phyloP scores from a whole-genome alignment of 2,888 invertebrate species.

The Nomada goodeniana region DNA sequence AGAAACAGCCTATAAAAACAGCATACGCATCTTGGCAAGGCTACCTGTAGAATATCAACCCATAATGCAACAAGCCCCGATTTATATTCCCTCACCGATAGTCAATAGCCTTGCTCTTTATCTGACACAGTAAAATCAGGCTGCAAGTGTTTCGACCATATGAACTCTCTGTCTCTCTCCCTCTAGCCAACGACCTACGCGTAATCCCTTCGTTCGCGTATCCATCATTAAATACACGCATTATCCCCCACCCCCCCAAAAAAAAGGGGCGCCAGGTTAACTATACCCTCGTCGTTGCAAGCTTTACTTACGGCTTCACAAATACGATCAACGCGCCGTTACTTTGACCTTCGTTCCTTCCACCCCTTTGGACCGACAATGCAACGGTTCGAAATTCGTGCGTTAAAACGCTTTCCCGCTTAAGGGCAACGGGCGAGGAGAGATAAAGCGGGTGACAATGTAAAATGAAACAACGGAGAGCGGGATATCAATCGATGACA shows the following conservation, averaged over 20 bases:
- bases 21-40: not conserved
- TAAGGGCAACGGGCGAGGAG: not conserved
- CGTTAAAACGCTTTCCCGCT: constrained; percentile 4
- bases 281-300: constrained; percentile 11
- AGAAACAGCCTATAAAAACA: not conserved
- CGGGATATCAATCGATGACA: not conserved
- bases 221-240: constrained; percentile 22
- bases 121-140: constrained; percentile 23
- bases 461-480: not conserved
- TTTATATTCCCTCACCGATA: not conserved
- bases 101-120: constrained; percentile 25
- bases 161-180: not conserved
- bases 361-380: constrained; percentile 34
- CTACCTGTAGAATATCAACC: constrained; percentile 49
- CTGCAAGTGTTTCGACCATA: constrained; percentile 17
- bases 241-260: not conserved
- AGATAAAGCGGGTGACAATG: not conserved
- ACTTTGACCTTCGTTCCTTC: constrained; percentile 49
- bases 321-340: constrained; percentile 45
- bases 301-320: constrained; percentile 24
- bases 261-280: constrained; percentile 27
- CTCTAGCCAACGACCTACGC: not conserved
- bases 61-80: not conserved
- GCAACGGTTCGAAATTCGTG: constrained; percentile 24
- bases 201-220: constrained; percentile 13